Evolutionary conservation across 2,888 invertebrate species (phyloP), one percentile per base, ranked within the genome.

Genomic region (Parelbella ahira): DNA sequence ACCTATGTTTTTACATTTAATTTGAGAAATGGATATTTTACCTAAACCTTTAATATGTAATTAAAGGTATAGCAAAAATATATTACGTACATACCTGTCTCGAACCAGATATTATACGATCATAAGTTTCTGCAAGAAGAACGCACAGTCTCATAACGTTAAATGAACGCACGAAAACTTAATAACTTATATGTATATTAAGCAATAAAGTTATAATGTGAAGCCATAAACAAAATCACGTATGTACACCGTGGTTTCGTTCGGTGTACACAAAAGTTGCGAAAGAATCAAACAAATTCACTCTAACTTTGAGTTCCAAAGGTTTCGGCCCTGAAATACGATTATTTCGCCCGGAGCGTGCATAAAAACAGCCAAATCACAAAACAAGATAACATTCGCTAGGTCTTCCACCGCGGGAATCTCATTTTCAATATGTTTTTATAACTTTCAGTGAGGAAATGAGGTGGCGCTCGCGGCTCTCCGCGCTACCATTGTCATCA

Each of bases 351-450:
- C 61, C 60, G 51, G 59, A 63, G 62, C 66, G 66, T 69, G 72
- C 70, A 82, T 80, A 83, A 82, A 83, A 84, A 82, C 74, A 73
- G 73, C 74, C 75, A 76, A 84, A 82, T 83, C 77, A 77, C 82
- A 69, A 82, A 81, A 87, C 82, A 80, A 84, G 86, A 86, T 84
- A 84, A 80, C 81, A 80, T 75, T 83, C 68, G 71, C 70, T 71
- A 69, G 77, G 81, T 74, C 72, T 74, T 78, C 69, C 70, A 67
- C 63, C 60, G 70, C 68, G 76, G 67, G 82, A 78, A 86, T 86
- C 86, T 86, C 82, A 83, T 87, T 86, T 87, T 86, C 87, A 87
- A 87, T 87, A 87, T 86, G 87, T 86, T 86, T 87, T 87, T 86
- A 87, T 87, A 86, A 86, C 86, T 86, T 84, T 83, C 76, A 63